Percentiles rank a stretch among this genome's conserved stretches.
Evolutionary conservation across 2,888 invertebrate genomes (phyloP).

Genomic region (Tenthredo mesomela): DNA sequence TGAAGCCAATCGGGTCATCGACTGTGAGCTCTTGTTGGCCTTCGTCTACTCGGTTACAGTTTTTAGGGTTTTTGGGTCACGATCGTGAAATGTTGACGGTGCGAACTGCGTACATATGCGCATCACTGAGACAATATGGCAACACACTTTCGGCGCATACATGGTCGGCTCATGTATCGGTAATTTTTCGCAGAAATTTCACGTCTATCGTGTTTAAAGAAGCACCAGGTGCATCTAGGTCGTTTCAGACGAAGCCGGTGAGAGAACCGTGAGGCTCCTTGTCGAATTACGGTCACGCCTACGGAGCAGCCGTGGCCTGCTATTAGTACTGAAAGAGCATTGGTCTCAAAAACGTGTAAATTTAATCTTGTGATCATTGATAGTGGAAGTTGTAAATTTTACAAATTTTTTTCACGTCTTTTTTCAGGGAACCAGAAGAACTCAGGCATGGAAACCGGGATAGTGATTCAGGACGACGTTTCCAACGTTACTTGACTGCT

Average conservation of each 20-base stretch:
- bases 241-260: constrained; percentile 36
- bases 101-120: background rate
- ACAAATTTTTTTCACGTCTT: constrained; percentile 41
- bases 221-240: constrained; percentile 34
- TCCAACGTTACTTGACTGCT: constrained; percentile 89
- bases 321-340: constrained; percentile 1
- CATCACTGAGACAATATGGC: background rate
- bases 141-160: constrained; percentile 21
- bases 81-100: constrained; percentile 5
- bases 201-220: constrained; percentile 4
- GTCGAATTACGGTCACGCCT: constrained; percentile 52
- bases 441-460: constrained; percentile 84
- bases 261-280: constrained; percentile 33
- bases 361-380: background rate
- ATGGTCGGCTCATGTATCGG: background rate
- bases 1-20: constrained; percentile 71
- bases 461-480: constrained; percentile 86
- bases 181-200: constrained; percentile 29
- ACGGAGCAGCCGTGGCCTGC: constrained; percentile 14
- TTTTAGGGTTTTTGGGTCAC: constrained; percentile 53
- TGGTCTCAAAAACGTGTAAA: background rate
- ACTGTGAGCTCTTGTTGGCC: background rate
- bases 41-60: constrained; percentile 18
- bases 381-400: background rate
- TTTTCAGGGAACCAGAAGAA: constrained; percentile 87